These are phyloP conservation scores for Porites divaricata DNA, from an alignment of 92 coral and sea anemone species.

Conservation along the genomic window DNA sequence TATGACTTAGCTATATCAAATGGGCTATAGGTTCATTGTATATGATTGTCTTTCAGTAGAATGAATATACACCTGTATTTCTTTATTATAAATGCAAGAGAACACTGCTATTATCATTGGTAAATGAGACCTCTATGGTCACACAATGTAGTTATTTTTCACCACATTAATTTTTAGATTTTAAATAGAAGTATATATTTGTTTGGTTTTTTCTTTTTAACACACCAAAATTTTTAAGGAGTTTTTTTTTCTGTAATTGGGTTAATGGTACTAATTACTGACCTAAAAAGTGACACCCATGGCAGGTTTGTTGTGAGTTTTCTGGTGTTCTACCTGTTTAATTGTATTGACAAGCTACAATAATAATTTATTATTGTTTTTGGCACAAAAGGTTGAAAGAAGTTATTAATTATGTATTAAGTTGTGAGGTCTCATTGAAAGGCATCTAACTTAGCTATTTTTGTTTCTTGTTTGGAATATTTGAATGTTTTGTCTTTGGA, in stretches of 20 bases:
- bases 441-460: not conserved
- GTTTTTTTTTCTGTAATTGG: not conserved
- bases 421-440: not conserved
- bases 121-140: not conserved
- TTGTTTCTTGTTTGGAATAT: not conserved
- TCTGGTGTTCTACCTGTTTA: slow-evolving; percentile 10
- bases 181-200: not conserved
- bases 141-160: not conserved
- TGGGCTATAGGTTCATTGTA: slow-evolving; percentile 17
- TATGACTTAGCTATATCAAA: slow-evolving; percentile 4
- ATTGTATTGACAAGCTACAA: slow-evolving; percentile 11
- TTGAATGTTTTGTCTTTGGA: not conserved
- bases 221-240: not conserved
- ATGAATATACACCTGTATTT: slow-evolving; percentile 17
- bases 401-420: slow-evolving; percentile 5
- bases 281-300: not conserved
- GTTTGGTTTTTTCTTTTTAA: not conserved
- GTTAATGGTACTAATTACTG: not conserved
- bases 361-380: too few relatives aligned
- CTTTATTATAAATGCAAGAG: not conserved
- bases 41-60: not conserved
- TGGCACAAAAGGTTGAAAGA: not conserved
- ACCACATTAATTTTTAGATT: not conserved
- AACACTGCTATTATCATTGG: not conserved
- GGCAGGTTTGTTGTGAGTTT: slow-evolving; percentile 7